Base-by-base conservation (phyloP, 2,888 invertebrate genomes). In the Laspeyria flexula region DNA sequence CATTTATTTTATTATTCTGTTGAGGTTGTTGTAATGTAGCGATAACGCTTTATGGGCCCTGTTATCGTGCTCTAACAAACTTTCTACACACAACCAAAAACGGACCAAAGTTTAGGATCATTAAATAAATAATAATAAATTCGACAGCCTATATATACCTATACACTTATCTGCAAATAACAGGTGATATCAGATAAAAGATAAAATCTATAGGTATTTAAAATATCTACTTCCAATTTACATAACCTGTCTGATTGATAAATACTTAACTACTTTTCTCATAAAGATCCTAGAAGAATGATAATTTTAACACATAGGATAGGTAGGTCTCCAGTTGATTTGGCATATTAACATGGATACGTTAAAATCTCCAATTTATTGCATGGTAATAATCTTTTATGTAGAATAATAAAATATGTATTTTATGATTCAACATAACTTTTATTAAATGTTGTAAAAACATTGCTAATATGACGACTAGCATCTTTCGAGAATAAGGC, bases 1-100 rank as follows among this genome's bases (percentile, higher is more conserved):
- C 83, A 86, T 88, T 86, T 87, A 87, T 85, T 88, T 89, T 90
- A 86, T 90, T 88, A 85, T 89, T 87, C 83, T 79, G 77, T 73
- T 73, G 81, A 80, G 81, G 75, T 73, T 78, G 77, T 81, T 83
- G 79, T 80, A 73, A 76, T 71, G 78, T 74, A 64, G 73, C 79
- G 90, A 90, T 91, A 90, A 88, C 82, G 78, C 83, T 88, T 87
- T 88, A 90, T 87, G 86, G 82, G 80, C 78, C 81, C 75, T 79
- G 83, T 85, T 88, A 88, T 88, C 83, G 62, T 67, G 62, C 77
- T 75, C 79, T 86, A 84, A 86, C 85, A 73, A 85, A 88, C 86
- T 86, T 87, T 86, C 83, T 77, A 80, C 69, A 60, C 41, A 67
- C 60, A 67, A 56, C 49, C 37, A 45, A 52, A 49, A 27, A 55